Conservation (phyloP, 2,888 invertebrate genomes). For the Spisula subtruncata region DNA sequence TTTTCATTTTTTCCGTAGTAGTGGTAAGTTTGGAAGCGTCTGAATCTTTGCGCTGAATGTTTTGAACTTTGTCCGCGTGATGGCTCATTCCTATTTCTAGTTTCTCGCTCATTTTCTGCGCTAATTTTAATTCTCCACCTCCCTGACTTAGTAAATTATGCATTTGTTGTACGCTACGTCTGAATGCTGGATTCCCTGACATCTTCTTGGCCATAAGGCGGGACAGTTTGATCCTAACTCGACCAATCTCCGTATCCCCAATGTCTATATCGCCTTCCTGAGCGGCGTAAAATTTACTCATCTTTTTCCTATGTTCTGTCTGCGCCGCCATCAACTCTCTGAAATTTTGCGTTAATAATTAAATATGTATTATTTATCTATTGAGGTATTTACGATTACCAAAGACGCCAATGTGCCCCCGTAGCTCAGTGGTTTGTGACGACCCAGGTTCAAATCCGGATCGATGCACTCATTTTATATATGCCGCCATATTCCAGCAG, state of each 20-base stretch:
- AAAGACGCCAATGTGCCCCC: too few relatives aligned
- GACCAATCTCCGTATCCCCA: conserved; percentile 82
- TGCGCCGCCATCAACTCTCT: conserved; percentile 84
- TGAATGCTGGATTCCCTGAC: conserved; percentile 77
- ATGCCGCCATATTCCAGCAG: too few relatives aligned
- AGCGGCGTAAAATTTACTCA: conserved; percentile 78
- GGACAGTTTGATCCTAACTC: conserved; percentile 79
- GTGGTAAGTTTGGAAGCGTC: conserved; percentile 2
- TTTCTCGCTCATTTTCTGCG: conserved; percentile 52
- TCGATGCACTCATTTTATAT: too few relatives aligned
- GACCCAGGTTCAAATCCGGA: too few relatives aligned
- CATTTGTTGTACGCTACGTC: conserved; percentile 74
- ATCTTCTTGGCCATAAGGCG: conserved; percentile 79
- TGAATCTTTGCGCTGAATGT: background rate
- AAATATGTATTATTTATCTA: too few relatives aligned
- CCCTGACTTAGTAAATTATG: conserved; percentile 48
- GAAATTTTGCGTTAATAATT: background rate
- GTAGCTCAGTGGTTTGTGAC: too few relatives aligned
- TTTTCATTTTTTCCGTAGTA: conserved; percentile 56
- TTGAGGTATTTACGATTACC: too few relatives aligned
- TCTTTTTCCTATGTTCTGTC: conserved; percentile 79
- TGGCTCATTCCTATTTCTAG: conserved; percentile 25
- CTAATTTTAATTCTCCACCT: conserved; percentile 62
- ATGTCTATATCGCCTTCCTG: conserved; percentile 75
- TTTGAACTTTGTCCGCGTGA: background rate